Conservation (phyloP, 2,797 vertebrate species). For the Ctenopoma multispine region DNA sequence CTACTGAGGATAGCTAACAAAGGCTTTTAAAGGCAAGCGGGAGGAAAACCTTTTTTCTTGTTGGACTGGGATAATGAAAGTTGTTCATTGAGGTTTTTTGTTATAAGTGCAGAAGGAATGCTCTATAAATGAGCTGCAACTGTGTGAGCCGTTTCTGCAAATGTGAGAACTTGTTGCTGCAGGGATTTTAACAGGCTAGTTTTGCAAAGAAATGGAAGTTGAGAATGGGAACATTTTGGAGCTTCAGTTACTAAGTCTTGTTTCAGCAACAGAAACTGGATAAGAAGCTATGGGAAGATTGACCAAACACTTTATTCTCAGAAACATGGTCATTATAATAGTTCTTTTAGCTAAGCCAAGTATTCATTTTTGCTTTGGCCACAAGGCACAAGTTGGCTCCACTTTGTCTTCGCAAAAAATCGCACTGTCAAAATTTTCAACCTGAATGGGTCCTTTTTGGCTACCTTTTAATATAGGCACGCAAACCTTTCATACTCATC, state of each 20-base stretch:
- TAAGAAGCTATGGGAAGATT: conserved; percentile 41
- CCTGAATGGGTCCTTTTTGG: conserved; percentile 38
- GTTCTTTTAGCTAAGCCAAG: conserved; percentile 35
- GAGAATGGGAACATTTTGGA: conserved; percentile 42
- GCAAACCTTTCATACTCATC: conserved; percentile 37
- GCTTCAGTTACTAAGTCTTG: conserved; percentile 27
- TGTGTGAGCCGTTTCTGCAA: conserved; percentile 64
- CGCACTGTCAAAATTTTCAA: conserved; percentile 58
- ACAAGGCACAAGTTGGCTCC: conserved; percentile 36
- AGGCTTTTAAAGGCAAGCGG: conserved; percentile 67
- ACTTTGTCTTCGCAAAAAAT: conserved; percentile 42
- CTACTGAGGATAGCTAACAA: conserved; percentile 72
- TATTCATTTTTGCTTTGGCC: conserved; percentile 30
- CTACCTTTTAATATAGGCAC: conserved; percentile 33
- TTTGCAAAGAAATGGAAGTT: conserved; percentile 39
- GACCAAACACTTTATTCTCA: conserved; percentile 35
- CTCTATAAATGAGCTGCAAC: conserved; percentile 68
- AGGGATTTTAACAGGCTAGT: conserved; percentile 46
- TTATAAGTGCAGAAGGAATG: conserved; percentile 69
- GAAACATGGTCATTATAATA: conserved; percentile 36
- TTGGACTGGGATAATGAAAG: conserved; percentile 56
- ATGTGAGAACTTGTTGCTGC: conserved; percentile 68
- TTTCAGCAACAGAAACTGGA: conserved; percentile 41
- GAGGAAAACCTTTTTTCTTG: conserved; percentile 64
- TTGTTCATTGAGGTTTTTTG: conserved; percentile 75